Conservation (phyloP, 2,888 invertebrate genomes). For the Harpalus rubripes region DNA sequence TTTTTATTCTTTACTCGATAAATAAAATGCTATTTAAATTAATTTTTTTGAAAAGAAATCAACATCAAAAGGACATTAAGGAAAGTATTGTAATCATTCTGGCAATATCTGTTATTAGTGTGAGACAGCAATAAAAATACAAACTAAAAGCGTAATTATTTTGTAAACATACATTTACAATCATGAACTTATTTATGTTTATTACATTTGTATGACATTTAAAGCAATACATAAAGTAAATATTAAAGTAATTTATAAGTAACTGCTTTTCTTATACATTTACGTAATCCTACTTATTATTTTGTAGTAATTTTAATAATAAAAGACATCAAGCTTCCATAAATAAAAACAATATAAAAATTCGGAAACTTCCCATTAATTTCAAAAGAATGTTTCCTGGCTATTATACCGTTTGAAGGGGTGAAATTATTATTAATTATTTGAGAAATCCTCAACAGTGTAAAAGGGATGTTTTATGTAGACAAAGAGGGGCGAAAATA, state of each 20-base stretch:
- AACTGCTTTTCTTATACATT: too few species aligned
- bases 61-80: slow-evolving; percentile 61
- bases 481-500: slow-evolving; percentile 41
- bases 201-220: slow-evolving; percentile 1
- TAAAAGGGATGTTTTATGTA: slow-evolving; percentile 26
- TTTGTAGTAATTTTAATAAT: too few species aligned
- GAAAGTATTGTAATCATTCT: slow-evolving; percentile 54
- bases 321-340: too few species aligned
- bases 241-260: too few species aligned
- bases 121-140: slow-evolving; percentile 51
- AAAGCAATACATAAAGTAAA: neutral
- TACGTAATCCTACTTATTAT: too few species aligned
- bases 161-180: slow-evolving; percentile 15
- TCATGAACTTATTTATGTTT: slow-evolving; percentile 21
- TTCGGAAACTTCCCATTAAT: slow-evolving; percentile 14
- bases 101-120: slow-evolving; percentile 58
- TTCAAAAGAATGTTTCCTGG: slow-evolving; percentile 19
- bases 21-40: neutral
- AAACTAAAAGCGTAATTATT: slow-evolving; percentile 48
- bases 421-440: slow-evolving; percentile 65
- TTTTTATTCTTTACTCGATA: neutral
- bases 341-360: slow-evolving; percentile 13
- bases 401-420: slow-evolving; percentile 42
- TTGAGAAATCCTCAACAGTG: slow-evolving; percentile 51
- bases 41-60: neutral